Base-by-base conservation (phyloP, 2,888 invertebrate genomes). In the Papilio protenor region DNA sequence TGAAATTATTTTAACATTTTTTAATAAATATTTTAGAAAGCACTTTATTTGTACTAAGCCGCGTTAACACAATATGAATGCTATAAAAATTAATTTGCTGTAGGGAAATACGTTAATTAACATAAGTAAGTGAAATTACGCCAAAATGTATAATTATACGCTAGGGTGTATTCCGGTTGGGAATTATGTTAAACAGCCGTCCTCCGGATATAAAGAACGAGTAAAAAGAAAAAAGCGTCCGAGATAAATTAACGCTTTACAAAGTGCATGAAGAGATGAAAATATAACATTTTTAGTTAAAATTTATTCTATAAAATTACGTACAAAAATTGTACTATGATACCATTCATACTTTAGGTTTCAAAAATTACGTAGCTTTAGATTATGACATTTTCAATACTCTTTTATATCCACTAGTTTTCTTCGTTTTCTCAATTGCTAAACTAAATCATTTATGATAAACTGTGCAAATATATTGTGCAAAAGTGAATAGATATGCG, bases 121-220 rank as follows among this genome's bases (percentile, higher is more conserved):
- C 45, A 73, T 59, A 59, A 59, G 47, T 47, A 61, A 73, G 45
- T 59, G 16, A 73, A 61, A 47, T 74, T 61, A 47, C 18, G 27
- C 73, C 47, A 61, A 69, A 69, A 69, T 69, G n/a, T 69, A 69
- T 69, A n/a, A 69, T 69, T 69, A 45, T 69, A 45, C 45, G n/a
- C 45, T 4, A 49, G 49, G 49, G 59, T 49, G 47, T 70, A 33
- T 61, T 71, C 70, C 59, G 49, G 47, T 59, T 27, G 21, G 27
- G 40, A 72, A 76, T 76, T 71, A 61, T 76, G 71, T 76, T 72
- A 76, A 61, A 76, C 49, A 55, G 64, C 64, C 52, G 52, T 12
- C 21, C 64, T 27, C 76, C 23, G 72, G 52, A 52, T 21, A 27
- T 40, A 71, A 72, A 72, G 47, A 61, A 72, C 21, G 59, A 40